Conservation (phyloP, 30 jellyfish, hydroid and myxozoan species). For the Aurelia sp. region DNA sequence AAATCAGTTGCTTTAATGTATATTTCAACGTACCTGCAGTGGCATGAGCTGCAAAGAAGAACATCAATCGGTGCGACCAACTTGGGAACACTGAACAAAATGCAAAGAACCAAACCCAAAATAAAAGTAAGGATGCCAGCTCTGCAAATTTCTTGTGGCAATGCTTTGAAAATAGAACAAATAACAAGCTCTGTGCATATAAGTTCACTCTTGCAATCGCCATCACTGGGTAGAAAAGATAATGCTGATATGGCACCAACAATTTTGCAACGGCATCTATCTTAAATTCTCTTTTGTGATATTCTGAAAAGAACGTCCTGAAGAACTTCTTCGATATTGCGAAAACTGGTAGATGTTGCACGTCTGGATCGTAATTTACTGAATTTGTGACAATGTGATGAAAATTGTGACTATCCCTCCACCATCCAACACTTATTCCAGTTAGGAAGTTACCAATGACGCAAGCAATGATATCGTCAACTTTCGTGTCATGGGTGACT, state of each 20-base stretch:
- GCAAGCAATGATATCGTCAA: constrained; percentile 78
- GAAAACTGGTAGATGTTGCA: constrained; percentile 93
- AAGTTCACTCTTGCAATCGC: constrained; percentile 91
- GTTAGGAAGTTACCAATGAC: constrained; percentile 84
- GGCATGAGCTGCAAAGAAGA: constrained; percentile 81
- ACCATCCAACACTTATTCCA: constrained; percentile 97
- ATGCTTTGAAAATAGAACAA: constrained; percentile 31
- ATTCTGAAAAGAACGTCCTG: constrained; percentile 78
- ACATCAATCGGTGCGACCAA: constrained; percentile 57
- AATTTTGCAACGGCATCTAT: constrained; percentile 71
- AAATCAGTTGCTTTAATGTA: too few species aligned
- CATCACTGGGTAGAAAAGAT: constrained; percentile 87
- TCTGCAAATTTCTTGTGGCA: constrained; percentile 40
- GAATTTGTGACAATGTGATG: constrained; percentile 96
- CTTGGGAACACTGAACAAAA: constrained; percentile 68
- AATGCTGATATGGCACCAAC: constrained; percentile 84
- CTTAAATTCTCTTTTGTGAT: constrained; percentile 70
- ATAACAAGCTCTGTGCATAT: constrained; percentile 89
- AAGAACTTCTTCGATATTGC: constrained; percentile 88
- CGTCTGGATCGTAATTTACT: constrained; percentile 89
- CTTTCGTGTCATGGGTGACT: constrained; percentile 74
- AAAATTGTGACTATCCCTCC: constrained; percentile 92
- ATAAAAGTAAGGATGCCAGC: constrained; percentile 41
- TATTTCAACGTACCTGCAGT: constrained; percentile 77
- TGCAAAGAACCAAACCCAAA: constrained; percentile 81